Conservation (phyloP, 2,888 invertebrate genomes). For the Cinara cedri region DNA sequence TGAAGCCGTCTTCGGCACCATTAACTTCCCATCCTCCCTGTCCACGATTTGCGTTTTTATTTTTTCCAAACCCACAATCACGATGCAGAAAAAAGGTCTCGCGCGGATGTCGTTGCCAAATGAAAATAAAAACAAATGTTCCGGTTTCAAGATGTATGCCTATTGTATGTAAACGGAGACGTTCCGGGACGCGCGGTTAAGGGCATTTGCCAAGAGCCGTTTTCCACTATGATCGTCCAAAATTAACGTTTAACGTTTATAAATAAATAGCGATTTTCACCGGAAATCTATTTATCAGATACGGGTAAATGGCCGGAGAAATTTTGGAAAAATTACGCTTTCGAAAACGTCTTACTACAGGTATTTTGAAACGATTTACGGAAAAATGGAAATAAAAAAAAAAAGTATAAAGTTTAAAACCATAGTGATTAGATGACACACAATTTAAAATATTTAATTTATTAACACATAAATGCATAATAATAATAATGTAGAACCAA, state of each 20-base stretch:
- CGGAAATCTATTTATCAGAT: neutral
- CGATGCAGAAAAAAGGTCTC: neutral
- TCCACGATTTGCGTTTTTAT: no score
- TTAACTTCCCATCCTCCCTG: neutral
- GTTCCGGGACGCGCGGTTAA: neutral
- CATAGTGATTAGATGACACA: no score
- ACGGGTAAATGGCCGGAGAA: no score
- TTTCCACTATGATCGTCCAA: constrained; percentile 1
- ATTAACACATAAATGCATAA: no score
- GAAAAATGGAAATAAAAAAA: no score
- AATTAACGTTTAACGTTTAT: neutral
- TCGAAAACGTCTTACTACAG: no score
- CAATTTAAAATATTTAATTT: no score
- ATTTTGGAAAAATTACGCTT: no score
- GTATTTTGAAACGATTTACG: neutral
- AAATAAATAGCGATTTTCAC: neutral
- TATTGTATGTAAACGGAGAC: no score
- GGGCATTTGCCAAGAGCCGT: neutral
- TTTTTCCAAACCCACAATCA: neutral
- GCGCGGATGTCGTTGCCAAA: neutral
- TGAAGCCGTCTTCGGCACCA: neutral
- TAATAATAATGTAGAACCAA: no score
- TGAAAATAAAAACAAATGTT: constrained; percentile 32
- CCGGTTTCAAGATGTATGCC: neutral
- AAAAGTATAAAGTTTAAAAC: no score